A percentile compares a stretch with the other conserved stretches of the same genome.
Evolutionary conservation across 2,888 invertebrate genomes (phyloP).

Genomic region (Nymphalis polychloros): DNA sequence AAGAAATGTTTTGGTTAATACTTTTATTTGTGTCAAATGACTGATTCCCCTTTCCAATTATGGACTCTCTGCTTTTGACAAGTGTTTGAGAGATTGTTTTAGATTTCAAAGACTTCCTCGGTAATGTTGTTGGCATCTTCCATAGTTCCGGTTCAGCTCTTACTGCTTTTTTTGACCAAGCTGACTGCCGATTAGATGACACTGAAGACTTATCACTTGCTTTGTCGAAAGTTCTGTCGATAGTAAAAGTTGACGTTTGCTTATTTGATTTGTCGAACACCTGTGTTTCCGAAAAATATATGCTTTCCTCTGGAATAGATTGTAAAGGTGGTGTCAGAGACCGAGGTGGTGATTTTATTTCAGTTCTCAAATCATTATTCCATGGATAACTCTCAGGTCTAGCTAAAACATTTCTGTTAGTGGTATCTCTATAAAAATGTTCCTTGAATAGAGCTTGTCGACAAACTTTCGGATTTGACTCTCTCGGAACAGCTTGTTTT

Average conservation of each 20-base stretch:
- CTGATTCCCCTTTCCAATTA: conserved; percentile 48
- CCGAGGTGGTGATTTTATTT: conserved; percentile 63
- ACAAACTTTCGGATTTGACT: conserved; percentile 61
- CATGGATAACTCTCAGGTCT: conserved; percentile 62
- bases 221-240: conserved; percentile 72
- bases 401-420: conserved; percentile 50
- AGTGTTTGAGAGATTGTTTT: conserved; percentile 42
- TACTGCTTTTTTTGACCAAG: conserved; percentile 70
- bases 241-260: conserved; percentile 65
- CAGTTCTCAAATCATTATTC: conserved; percentile 58
- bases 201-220: conserved; percentile 46
- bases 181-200: conserved; percentile 50
- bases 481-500: conserved; percentile 52
- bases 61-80: conserved; percentile 51
- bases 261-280: conserved; percentile 58
- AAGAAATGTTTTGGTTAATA: conserved; percentile 64
- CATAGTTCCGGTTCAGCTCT: conserved; percentile 65
- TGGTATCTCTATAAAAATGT: conserved; percentile 53
- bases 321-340: conserved; percentile 70
- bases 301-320: conserved; percentile 77
- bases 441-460: conserved; percentile 70
- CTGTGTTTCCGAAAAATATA: conserved; percentile 62
- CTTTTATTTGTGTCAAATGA: conserved; percentile 69
- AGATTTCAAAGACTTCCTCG: conserved; percentile 55
- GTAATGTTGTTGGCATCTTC: conserved; percentile 61